These are phyloP conservation scores for Germaria angustata DNA, from an alignment of 2,888 invertebrate species.

Conservation along the genomic window DNA sequence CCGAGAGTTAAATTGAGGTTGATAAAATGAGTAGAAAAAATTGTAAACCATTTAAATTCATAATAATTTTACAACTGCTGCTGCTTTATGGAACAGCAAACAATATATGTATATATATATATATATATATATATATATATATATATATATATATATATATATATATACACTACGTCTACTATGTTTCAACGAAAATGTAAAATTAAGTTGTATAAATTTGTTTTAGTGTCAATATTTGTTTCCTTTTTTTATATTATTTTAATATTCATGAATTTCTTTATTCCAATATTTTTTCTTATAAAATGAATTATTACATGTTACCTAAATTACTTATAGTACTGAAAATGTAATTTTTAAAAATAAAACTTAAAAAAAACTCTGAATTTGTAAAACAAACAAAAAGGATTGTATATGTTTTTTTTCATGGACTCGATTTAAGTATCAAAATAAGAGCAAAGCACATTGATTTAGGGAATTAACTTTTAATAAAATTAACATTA, in stretches of 20 bases:
- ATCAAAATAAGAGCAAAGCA: constrained; percentile 1
- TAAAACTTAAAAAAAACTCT: neutral
- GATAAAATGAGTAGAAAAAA: too few relatives aligned
- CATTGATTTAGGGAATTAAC: constrained; percentile 43
- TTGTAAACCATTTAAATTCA: too few relatives aligned
- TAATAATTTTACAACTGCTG: constrained; percentile 23
- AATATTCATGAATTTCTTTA: neutral
- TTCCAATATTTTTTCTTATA: constrained; percentile 14
- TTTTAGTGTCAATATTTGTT: constrained; percentile 13
- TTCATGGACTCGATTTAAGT: neutral
- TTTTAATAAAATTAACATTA: constrained; percentile 37
- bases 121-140: neutral
- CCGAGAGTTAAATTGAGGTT: too few relatives aligned
- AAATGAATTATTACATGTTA: constrained; percentile 34
- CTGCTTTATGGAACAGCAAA: constrained; percentile 3
- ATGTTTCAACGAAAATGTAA: constrained; percentile 13
- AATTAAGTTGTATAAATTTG: neutral
- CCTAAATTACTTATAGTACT: constrained; percentile 43
- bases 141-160: neutral
- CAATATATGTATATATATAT: neutral
- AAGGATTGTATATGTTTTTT: constrained; percentile 1
- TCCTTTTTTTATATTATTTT: neutral
- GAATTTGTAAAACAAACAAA: constrained; percentile 16
- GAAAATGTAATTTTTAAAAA: constrained; percentile 23
- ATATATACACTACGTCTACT: neutral